A percentile compares a stretch with the other conserved stretches of the same genome.
Conservation (phyloP, 2,797 vertebrate species). For the Gymnothorax reevesii region DNA sequence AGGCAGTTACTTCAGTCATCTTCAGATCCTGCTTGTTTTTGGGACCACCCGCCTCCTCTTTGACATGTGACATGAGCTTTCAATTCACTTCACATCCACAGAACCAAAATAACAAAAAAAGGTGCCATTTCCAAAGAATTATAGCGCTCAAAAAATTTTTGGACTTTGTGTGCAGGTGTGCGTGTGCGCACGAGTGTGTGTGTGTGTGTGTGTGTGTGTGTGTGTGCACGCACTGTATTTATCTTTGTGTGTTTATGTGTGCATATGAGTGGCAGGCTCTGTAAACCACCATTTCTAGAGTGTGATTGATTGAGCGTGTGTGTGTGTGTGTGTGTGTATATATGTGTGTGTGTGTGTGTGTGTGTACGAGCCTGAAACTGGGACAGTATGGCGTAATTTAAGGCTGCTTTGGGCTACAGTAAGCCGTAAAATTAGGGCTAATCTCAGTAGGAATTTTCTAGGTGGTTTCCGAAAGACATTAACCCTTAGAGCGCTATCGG, state of each 20-base stretch:
- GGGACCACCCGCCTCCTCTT: too few relatives aligned
- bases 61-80: too few relatives aligned
- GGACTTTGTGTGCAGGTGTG: conserved; percentile 62
- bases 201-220: conserved; percentile 51
- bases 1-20: too few relatives aligned
- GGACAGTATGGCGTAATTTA: conserved; percentile 50
- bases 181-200: conserved; percentile 57
- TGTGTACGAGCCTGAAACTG: neutral
- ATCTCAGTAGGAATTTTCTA: conserved; percentile 64
- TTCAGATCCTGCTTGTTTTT: too few relatives aligned
- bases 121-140: too few relatives aligned
- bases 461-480: conserved; percentile 61
- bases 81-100: too few relatives aligned
- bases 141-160: too few relatives aligned
- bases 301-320: neutral
- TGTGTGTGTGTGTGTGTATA: neutral
- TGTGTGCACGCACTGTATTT: neutral
- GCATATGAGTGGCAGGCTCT: neutral
- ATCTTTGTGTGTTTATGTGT: neutral
- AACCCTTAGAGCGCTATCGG: too few relatives aligned
- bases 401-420: conserved; percentile 60
- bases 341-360: neutral
- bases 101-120: too few relatives aligned
- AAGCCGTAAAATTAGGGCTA: conserved; percentile 69
- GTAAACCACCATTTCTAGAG: too few relatives aligned